These are phyloP conservation scores for Fulica atra DNA, from an alignment of 2,113 vertebrate genomes.

Conservation along the genomic window DNA sequence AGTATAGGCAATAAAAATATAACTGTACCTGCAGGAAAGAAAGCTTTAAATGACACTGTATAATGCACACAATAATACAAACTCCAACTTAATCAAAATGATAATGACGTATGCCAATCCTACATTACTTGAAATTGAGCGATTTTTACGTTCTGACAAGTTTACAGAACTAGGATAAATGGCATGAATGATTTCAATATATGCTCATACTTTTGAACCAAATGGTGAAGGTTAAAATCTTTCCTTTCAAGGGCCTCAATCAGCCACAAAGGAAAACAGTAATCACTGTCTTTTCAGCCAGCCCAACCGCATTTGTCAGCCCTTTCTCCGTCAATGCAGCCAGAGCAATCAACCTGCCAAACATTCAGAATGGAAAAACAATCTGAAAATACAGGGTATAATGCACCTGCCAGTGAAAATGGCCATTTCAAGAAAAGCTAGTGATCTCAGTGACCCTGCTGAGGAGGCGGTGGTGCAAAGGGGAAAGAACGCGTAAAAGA, in stretches of 20 bases:
- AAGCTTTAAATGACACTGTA: constrained; percentile 82
- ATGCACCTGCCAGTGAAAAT: constrained; percentile 99
- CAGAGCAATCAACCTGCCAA: constrained; percentile 99
- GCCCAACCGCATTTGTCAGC: constrained; percentile 94
- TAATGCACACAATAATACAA: constrained; percentile 85
- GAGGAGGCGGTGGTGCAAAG: constrained; percentile 86
- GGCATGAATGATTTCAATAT: constrained; percentile 97
- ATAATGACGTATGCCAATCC: constrained; percentile 98
- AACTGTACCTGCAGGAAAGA: constrained; percentile 81
- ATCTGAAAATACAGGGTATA: constrained; percentile 99
- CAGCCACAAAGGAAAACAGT: constrained; percentile 99
- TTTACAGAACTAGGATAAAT: constrained; percentile 99
- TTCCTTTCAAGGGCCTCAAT: constrained; percentile 99
- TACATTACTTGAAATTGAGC: constrained; percentile 87
- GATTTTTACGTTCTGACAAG: constrained; percentile 96
- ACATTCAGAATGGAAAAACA: constrained; percentile 99
- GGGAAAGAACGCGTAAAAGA: constrained; percentile 96
- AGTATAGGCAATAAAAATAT: constrained; percentile 82
- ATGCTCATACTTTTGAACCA: constrained; percentile 94
- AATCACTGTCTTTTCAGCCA: constrained; percentile 99
- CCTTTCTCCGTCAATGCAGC: constrained; percentile 97
- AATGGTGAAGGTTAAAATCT: constrained; percentile 99
- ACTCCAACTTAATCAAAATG: constrained; percentile 97
- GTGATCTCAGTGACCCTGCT: constrained; percentile 99
- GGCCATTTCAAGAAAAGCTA: constrained; percentile 99